Conservation (phyloP, 92 coral and sea anemone species). For the Siderastrea radians region DNA sequence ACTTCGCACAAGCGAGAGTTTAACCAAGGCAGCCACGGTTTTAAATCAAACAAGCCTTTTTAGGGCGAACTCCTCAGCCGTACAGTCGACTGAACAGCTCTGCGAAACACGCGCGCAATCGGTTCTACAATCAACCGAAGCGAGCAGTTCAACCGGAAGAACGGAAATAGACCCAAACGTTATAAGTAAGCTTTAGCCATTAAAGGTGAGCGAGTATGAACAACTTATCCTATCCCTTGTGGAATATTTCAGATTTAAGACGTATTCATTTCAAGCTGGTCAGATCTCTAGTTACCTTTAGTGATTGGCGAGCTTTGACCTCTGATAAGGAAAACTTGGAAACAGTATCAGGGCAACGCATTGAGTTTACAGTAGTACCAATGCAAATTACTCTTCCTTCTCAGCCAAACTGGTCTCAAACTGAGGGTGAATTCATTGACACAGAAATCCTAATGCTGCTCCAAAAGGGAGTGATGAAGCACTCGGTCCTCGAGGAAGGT, state of each 20-base stretch:
- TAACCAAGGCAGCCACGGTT: constrained; percentile 12
- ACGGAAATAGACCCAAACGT: constrained; percentile 14
- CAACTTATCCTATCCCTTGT: not conserved
- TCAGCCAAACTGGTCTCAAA: constrained; percentile 38
- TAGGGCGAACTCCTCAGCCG: constrained; percentile 33
- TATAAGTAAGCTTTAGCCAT: constrained; percentile 6
- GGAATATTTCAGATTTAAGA: constrained; percentile 8
- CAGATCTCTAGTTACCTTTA: not conserved
- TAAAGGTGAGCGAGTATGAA: constrained; percentile 34
- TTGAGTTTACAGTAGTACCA: constrained; percentile 2
- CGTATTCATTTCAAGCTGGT: not conserved
- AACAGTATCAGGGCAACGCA: constrained; percentile 25
- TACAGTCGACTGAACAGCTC: constrained; percentile 25
- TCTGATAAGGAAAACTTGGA: constrained; percentile 42
- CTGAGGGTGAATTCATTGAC: constrained; percentile 23
- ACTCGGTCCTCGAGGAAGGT: constrained; percentile 14
- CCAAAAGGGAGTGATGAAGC: constrained; percentile 31
- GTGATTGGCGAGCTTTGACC: constrained; percentile 20
- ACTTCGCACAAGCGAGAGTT: constrained; percentile 28
- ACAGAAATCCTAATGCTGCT: constrained; percentile 23
- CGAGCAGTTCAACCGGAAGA: constrained; percentile 3
- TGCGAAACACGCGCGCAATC: constrained; percentile 14
- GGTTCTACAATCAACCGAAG: constrained; percentile 28
- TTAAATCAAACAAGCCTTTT: constrained; percentile 47
- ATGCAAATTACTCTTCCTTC: constrained; percentile 17